A percentile compares a stretch with the other conserved stretches of the same genome.
Conservation (phyloP, 2,797 vertebrate genomes). For the Spondyliosoma cantharus region DNA sequence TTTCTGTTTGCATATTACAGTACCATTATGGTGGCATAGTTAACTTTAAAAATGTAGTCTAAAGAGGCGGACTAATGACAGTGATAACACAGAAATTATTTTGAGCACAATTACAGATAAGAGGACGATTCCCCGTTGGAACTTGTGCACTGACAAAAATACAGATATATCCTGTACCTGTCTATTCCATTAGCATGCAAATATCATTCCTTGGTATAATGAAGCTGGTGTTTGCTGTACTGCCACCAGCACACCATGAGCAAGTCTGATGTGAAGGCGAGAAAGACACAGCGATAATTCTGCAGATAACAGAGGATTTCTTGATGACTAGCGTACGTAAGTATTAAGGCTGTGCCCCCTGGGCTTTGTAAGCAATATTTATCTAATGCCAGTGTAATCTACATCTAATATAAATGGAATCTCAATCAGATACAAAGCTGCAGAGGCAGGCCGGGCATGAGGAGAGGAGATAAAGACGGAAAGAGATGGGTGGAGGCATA, state of each 20-base stretch:
- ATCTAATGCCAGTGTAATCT: constrained; percentile 61
- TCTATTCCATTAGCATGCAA: constrained; percentile 3
- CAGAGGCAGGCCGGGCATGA: constrained; percentile 29
- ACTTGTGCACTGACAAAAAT: neutral
- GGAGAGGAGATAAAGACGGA: constrained; percentile 27
- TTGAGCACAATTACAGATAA: neutral
- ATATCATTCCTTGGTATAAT: neutral
- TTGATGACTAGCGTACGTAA: neutral
- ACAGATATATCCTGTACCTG: neutral
- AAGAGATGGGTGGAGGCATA: constrained; percentile 11
- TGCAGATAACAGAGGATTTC: constrained; percentile 21
- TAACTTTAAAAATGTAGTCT: constrained; percentile 7
- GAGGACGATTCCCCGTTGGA: neutral
- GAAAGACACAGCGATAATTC: constrained; percentile 5
- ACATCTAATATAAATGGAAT: constrained; percentile 56
- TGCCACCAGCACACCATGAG: neutral
- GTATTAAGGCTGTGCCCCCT: constrained; percentile 38
- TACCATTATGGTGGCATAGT: neutral
- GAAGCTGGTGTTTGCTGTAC: constrained; percentile 18
- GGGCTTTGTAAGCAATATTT: constrained; percentile 55
- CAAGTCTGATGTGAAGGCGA: constrained; percentile 5
- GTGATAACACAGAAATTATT: constrained; percentile 2
- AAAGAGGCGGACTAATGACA: neutral
- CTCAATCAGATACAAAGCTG: constrained; percentile 65
- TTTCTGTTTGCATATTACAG: neutral